phyloP scores from a whole-genome alignment of 2,113 vertebrate genomes.

The Eublepharis macularius region DNA sequence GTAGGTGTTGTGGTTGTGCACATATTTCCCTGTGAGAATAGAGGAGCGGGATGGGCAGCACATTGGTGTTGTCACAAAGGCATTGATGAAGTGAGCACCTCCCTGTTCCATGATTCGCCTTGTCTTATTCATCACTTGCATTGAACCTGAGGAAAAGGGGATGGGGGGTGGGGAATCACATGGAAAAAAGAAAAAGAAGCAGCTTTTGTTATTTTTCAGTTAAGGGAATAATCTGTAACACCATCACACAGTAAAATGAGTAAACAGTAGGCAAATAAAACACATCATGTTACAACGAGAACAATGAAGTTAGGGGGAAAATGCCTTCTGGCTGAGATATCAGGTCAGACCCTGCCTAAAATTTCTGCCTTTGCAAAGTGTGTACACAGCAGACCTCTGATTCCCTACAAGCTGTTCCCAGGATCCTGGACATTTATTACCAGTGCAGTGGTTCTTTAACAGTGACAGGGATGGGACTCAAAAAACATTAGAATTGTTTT shows the following conservation, averaged over 20 bases:
- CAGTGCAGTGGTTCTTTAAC: neutral
- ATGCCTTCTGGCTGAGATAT: too few relatives aligned
- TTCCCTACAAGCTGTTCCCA: too few relatives aligned
- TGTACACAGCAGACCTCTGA: too few relatives aligned
- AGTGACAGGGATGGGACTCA: too few relatives aligned
- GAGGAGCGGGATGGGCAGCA: constrained; percentile 97
- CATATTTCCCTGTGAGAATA: constrained; percentile 95
- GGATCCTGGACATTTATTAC: neutral
- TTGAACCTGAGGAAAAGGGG: constrained; percentile 83
- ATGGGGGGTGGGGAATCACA: neutral
- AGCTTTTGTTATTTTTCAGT: neutral
- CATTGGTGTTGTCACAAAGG: constrained; percentile 97
- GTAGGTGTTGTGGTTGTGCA: constrained; percentile 98
- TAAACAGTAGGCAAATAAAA: neutral
- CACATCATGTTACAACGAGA: neutral
- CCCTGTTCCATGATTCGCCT: constrained; percentile 92
- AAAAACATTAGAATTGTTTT: neutral
- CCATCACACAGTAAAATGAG: fast-evolving
- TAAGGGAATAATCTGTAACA: neutral
- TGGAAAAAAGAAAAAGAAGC: neutral
- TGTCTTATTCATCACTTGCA: constrained; percentile 99
- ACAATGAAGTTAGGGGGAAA: neutral
- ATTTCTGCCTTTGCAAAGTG: too few relatives aligned
- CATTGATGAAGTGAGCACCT: constrained; percentile 93
- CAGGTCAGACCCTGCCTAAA: too few relatives aligned